phyloP scores from a whole-genome alignment of 2,113 vertebrate genomes.

The Arenaria interpres region DNA sequence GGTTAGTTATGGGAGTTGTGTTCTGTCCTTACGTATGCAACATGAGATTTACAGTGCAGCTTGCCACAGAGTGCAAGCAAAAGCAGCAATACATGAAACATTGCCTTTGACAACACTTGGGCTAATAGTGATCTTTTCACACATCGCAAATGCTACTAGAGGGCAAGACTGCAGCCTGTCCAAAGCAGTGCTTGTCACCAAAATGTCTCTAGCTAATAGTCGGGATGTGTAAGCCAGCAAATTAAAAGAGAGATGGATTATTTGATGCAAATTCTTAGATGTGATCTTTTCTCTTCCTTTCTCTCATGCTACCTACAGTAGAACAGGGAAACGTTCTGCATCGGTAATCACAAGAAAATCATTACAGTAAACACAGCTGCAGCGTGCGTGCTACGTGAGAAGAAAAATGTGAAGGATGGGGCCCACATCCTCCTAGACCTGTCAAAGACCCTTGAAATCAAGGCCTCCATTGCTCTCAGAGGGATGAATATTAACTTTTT shows the following conservation, averaged over 20 bases:
- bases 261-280: background rate
- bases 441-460: background rate
- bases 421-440: background rate
- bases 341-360: background rate
- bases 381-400: background rate
- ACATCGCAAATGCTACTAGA: rapidly evolving
- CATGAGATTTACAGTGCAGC: background rate
- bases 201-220: background rate
- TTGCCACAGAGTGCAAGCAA: background rate
- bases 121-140: background rate
- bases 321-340: background rate
- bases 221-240: background rate
- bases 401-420: background rate
- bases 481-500: background rate
- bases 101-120: background rate
- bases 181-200: background rate
- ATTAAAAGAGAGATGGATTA: background rate
- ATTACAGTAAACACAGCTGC: background rate
- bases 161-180: background rate
- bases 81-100: background rate
- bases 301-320: background rate
- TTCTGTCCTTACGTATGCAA: background rate
- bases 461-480: background rate
- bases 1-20: background rate
- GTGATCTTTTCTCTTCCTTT: background rate